phyloP scores from a whole-genome alignment of 2,797 vertebrate species.

The Knipowitschia caucasica region DNA sequence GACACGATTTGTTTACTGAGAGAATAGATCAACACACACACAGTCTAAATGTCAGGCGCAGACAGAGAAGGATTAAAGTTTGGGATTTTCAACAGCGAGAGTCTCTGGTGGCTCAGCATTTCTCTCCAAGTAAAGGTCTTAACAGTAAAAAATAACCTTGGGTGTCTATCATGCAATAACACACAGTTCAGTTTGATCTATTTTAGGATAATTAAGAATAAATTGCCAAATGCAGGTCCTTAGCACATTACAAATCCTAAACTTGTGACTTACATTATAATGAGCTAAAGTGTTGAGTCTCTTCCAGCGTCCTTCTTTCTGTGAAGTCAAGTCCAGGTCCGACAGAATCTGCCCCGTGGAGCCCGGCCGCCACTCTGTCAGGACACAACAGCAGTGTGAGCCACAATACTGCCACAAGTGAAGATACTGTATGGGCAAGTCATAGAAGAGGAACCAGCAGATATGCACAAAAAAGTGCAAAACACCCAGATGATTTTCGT shows the following conservation, averaged over 20 bases:
- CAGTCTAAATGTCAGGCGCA: slow-evolving; percentile 28
- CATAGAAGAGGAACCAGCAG: too few species aligned
- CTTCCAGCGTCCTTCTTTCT: slow-evolving; percentile 92
- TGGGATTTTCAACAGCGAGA: slow-evolving; percentile 1
- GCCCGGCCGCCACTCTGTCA: slow-evolving; percentile 93
- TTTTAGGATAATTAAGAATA: background rate
- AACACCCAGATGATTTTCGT: too few species aligned
- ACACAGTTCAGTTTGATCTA: background rate
- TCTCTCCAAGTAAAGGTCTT: slow-evolving; percentile 16
- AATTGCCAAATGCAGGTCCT: background rate
- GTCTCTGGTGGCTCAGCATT: slow-evolving; percentile 31
- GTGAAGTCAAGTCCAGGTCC: slow-evolving; percentile 93
- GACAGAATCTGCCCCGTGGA: slow-evolving; percentile 96
- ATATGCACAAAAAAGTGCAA: too few species aligned
- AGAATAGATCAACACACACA: slow-evolving; percentile 6
- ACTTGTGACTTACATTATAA: slow-evolving; percentile 85
- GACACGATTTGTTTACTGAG: slow-evolving; percentile 20
- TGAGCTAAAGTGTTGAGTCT: slow-evolving; percentile 94
- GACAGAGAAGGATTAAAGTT: slow-evolving; percentile 12
- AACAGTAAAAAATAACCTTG: slow-evolving; percentile 10
- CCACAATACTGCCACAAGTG: background rate
- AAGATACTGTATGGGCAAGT: background rate
- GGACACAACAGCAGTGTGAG: background rate
- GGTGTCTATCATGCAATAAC: slow-evolving; percentile 26
- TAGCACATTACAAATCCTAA: background rate